Evolutionary conservation across 2,888 invertebrate species (phyloP).

Genomic region (Dermolepida albohirtum): DNA sequence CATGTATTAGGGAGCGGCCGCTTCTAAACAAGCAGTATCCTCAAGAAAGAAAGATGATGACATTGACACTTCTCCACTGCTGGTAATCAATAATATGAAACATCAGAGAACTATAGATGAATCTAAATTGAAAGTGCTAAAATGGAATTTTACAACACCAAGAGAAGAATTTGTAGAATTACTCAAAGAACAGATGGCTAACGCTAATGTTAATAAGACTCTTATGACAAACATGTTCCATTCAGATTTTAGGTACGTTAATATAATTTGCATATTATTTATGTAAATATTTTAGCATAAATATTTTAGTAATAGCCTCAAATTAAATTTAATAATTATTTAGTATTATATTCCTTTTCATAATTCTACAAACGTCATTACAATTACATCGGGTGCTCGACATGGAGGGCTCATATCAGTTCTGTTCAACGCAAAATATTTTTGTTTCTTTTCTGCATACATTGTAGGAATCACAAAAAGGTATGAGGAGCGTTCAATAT

Average conservation of each 20-base stretch:
- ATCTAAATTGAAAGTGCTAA: constrained; percentile 89
- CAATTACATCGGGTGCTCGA: too few relatives aligned
- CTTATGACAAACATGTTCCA: constrained; percentile 94
- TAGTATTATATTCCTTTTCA: too few relatives aligned
- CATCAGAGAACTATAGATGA: constrained; percentile 95
- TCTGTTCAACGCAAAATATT: too few relatives aligned
- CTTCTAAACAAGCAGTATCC: constrained; percentile 63
- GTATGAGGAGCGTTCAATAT: too few relatives aligned
- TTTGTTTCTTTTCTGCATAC: too few relatives aligned
- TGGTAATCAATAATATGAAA: constrained; percentile 87
- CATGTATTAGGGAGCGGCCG: constrained; percentile 40
- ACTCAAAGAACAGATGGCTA: constrained; percentile 89
- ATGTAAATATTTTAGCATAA: not conserved
- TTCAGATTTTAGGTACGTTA: constrained; percentile 81
- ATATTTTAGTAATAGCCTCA: too few relatives aligned
- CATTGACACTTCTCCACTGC: constrained; percentile 81
- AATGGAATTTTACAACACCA: constrained; percentile 96
- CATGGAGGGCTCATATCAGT: too few relatives aligned
- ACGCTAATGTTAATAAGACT: constrained; percentile 88
- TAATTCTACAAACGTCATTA: too few relatives aligned
- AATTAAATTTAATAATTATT: too few relatives aligned
- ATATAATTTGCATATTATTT: constrained; percentile 17
- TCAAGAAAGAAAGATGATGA: constrained; percentile 87
- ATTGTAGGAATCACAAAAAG: too few relatives aligned
- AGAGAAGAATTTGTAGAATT: constrained; percentile 94